These are phyloP conservation scores for Theristicus caerulescens DNA, from an alignment of 2,113 vertebrate species.

Conservation along the genomic window DNA sequence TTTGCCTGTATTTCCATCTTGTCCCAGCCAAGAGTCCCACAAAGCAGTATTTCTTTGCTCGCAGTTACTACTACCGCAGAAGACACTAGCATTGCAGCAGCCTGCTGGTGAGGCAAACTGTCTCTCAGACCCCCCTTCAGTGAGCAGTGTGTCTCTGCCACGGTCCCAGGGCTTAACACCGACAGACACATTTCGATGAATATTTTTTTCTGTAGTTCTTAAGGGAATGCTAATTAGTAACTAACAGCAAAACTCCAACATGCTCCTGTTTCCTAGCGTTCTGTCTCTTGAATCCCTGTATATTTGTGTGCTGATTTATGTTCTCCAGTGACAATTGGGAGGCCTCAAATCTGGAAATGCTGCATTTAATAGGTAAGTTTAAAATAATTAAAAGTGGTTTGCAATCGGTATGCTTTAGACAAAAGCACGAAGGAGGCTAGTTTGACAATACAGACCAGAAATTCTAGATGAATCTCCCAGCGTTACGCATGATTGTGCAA, in stretches of 20 bases:
- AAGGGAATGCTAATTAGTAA: background rate
- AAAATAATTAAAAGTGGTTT: background rate
- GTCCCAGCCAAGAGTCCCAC: background rate
- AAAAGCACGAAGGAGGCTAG: background rate
- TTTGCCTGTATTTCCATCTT: background rate
- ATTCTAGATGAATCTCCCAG: background rate
- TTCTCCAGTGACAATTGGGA: background rate
- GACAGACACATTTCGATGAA: background rate
- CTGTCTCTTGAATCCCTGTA: background rate
- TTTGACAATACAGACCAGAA: background rate
- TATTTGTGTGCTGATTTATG: background rate
- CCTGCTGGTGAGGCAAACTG: background rate
- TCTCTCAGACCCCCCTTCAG: background rate
- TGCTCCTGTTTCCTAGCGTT: background rate
- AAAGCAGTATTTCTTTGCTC: background rate
- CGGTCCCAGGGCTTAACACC: rapidly evolving
- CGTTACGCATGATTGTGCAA: background rate
- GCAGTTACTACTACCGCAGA: background rate
- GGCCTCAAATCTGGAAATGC: background rate
- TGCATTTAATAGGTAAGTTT: background rate
- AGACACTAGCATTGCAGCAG: background rate
- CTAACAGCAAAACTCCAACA: background rate
- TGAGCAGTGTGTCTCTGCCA: background rate
- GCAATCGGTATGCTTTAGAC: background rate
- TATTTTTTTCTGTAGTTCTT: background rate